These are phyloP conservation scores for Sebastes reedi DNA, from an alignment of 2,797 vertebrate species.

Conservation along the genomic window DNA sequence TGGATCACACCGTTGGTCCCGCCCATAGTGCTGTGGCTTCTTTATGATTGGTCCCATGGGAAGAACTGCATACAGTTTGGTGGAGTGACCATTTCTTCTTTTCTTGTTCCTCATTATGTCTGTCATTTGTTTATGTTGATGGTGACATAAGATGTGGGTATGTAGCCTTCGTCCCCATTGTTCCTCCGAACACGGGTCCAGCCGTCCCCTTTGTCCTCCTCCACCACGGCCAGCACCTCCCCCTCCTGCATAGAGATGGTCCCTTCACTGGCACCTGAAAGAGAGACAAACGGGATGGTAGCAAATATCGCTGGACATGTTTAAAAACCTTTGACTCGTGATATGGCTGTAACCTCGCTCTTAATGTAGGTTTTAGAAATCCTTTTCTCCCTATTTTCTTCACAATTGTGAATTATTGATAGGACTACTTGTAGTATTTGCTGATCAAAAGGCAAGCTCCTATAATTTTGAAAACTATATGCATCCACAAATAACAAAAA, in stretches of 20 bases:
- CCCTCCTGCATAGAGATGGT: constrained; percentile 92
- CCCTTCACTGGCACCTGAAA: constrained; percentile 89
- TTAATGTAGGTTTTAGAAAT: background rate
- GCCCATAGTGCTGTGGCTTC: constrained; percentile 36
- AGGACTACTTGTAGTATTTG: background rate
- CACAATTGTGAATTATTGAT: background rate
- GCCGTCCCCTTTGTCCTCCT: constrained; percentile 92
- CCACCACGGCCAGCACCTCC: constrained; percentile 88
- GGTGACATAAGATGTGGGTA: constrained; percentile 90
- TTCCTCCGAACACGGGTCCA: constrained; percentile 90
- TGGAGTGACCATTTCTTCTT: constrained; percentile 20
- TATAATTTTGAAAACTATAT: background rate
- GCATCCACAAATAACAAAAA: background rate
- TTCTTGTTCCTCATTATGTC: constrained; percentile 4
- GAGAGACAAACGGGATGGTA: background rate
- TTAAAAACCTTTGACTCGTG: background rate
- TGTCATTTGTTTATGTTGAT: constrained; percentile 84
- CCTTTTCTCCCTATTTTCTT: background rate
- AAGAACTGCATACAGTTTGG: constrained; percentile 35
- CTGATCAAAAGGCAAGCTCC: background rate
- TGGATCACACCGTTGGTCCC: constrained; percentile 35
- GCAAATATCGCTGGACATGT: background rate
- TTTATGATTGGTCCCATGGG: constrained; percentile 46
- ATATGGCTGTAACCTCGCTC: background rate
- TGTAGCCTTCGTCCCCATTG: constrained; percentile 91